A percentile compares a stretch with the other conserved stretches of the same genome.
Evolutionary conservation across 23 tunicate genomes (phyloP).

Genomic region (Diplosoma virens): DNA sequence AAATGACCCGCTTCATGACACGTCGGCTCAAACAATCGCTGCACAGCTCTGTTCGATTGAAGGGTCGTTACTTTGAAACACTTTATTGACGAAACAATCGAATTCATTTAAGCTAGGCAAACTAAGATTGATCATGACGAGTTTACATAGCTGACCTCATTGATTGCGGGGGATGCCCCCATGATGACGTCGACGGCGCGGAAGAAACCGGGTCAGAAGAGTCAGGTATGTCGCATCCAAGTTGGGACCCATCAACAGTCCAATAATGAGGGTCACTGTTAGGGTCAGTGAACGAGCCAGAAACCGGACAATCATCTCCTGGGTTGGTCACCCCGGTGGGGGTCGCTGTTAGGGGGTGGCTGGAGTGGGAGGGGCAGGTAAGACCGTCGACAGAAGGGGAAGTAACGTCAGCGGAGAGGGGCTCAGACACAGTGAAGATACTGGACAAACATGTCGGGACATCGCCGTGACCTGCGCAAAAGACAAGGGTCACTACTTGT

Average conservation of each 20-base stretch:
- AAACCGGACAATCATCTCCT: not conserved
- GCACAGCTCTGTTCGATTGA: no score
- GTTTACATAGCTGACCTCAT: no score
- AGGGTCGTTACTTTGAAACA: no score
- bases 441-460: no score
- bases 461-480: no score
- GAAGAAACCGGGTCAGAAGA: not conserved
- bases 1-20: no score
- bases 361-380: slow-evolving; percentile 59
- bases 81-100: no score
- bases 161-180: not conserved
- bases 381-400: slow-evolving; percentile 3
- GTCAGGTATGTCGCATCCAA: slow-evolving; percentile 42
- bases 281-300: not conserved
- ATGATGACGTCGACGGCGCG: slow-evolving; percentile 13
- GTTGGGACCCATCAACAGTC: slow-evolving; percentile 34
- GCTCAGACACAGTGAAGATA: slow-evolving; percentile 41
- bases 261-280: slow-evolving; percentile 2
- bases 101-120: no score
- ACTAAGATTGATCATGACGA: no score
- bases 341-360: slow-evolving; percentile 70
- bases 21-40: no score
- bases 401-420: not conserved
- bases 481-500: no score
- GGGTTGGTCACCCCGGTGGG: slow-evolving; percentile 36